Base-by-base conservation (phyloP, 2,888 invertebrate genomes). In the Chrysomela aeneicollis region DNA sequence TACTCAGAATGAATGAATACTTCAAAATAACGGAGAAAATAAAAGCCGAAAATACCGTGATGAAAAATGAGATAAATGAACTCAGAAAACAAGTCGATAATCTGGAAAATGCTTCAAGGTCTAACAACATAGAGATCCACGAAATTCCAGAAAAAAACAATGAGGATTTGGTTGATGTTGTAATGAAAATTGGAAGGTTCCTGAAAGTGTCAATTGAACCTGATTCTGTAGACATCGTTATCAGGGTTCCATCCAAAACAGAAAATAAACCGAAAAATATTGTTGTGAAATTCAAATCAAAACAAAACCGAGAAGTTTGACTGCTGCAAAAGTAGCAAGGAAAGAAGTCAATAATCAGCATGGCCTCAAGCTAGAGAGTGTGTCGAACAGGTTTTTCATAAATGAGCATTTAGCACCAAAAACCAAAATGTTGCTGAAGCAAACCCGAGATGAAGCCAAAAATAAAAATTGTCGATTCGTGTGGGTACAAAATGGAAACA, bases 401-500 rank as follows among this genome's bases (percentile, higher is more conserved):
- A 66, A 66, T 32, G 63, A 66, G 42, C 63, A 66, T 19, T 52
- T 66, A 17, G 26, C 59, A 21, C 17, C 47, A 22, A 30, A 54
- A 21, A 63, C 53, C n/a, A 59, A 66, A 59, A 26, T 55, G 46
- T 22, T 66, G 9, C 37, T 66, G 35, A 66, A 58, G 30, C 58
- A 42, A 46, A 50, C 59, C 8, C 57, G 59, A 2, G 58, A 63
- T 6, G 42, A 12, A 0, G 66, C 63, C 15, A 57, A 49, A 26
- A 26, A 46, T 12, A 53, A 54, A 30, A 30, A 58, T 59, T 66
- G 46, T 35, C 63, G 63, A 19, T 66, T 61, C 58, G 62, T 58
- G 18, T 66, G 62, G 58, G 55, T 61, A 37, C 62, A 61, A 46
- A 61, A 63, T 26, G 66, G 58, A n/a, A 57, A 61, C 51, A 54